Base-by-base conservation (phyloP, 2,888 invertebrate species). In the Linnaemya vulpina region DNA sequence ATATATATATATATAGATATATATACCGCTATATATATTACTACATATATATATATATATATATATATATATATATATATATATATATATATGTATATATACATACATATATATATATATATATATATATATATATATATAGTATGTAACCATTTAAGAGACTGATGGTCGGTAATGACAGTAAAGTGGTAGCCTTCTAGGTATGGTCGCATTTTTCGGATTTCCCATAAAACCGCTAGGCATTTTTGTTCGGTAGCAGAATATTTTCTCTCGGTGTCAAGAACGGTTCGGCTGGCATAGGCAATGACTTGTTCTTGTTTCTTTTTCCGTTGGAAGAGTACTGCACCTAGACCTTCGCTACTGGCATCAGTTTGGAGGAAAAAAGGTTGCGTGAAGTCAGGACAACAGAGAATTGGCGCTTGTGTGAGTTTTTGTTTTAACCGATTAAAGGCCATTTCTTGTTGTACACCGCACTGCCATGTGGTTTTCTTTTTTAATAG, bases 201-300 rank as follows among this genome's bases (percentile, higher is more conserved):
- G n/a, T n/a, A n/a, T n/a, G n/a, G n/a, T n/a, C n/a, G n/a, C n/a
- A n/a, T n/a, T 30, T 87, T 86, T 1, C 82, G 35, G 10, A 87
- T 79, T 3, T 77, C 85, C 82, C 79, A 87, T 0, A 84, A 22
- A 4, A 82, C 78, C 0, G 86, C 86, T 0, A 86, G 63, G 20
- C 86, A 84, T 35, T 87, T 86, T 49, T 87, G 77, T n/a, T 84
- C 80, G 1, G 82, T 84, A 35, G 35, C 35, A 5, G 35, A 35
- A 8, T 35, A 35, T 35, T 35, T 35, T 35, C 35, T 35, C 8
- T 86, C 83, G 0, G 80, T 38, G 2, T 62, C 71, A 4, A 15
- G 62, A 4, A 87, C 25, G 0, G 75, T 51, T 13, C 85, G 55
- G n/a, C 77, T 86, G 4, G 76, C 84, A 35, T 81, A 86, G 0